Evolutionary conservation across 2,113 vertebrate species (phyloP), one percentile per base, ranked within the genome.

Genomic region (Oceanites oceanicus): DNA sequence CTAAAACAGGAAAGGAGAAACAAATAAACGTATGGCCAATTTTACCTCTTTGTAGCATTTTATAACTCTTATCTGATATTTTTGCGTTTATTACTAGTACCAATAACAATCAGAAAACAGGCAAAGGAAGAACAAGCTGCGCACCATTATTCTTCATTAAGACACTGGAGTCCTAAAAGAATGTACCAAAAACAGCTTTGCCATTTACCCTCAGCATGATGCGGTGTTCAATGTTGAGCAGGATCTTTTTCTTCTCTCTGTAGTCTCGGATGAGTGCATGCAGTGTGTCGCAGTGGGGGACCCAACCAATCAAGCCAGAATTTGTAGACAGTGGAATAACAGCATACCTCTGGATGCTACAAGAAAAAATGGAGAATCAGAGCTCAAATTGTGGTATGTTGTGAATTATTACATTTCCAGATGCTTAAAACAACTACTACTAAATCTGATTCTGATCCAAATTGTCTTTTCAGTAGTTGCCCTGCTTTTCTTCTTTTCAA

Each of bases 251-350:
- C 97, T 99, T 99, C 97, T 99, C 99, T 6, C 99, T 92, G 97
- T 99, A 99, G 98, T 99, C 99, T 91, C 99, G 98, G 98, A 99
- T 99, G 88, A 99, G 99, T 1, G 99, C 99, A 0, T 99, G 99
- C 85, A 99, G 98, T 0, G 99, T 99, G 97, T 99, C 99, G 40
- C 99, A 99, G 98, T 99, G 99, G 14, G 99, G 99, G 29, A 99
- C 99, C 99, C 99, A 99, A 95, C 99, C 99, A 70, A 99, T 99
- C 90, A 99, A 98, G 68, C 99, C 99, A 0, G 99, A 99, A 97
- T 99, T 99, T 73, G 99, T 99, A 40, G 99, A 99, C 67, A 99
- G 96, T 5, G 99, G 99, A 81, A 99, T 99, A 61, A 99, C 99
- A 1, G 99, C 99, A 0, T 99, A 99, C 58, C 99, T 98, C 98